Percentiles rank a stretch among this genome's conserved stretches.
Conservation (phyloP, 2,797 vertebrate species). For the Pangasius sanitwongsei region DNA sequence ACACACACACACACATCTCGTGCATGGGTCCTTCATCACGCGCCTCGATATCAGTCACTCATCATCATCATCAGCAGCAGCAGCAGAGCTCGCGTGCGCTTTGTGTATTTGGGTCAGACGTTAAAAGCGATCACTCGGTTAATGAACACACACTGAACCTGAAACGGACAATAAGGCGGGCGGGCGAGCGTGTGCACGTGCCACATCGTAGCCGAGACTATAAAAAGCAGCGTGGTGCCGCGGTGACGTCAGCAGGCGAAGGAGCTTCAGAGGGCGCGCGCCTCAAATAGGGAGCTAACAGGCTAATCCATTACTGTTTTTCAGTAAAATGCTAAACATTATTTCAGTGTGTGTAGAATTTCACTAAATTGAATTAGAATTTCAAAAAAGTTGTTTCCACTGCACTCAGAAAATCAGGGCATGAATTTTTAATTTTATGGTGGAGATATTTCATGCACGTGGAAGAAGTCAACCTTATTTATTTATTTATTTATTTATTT, state of each 20-base stretch:
- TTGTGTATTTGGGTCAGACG: not conserved
- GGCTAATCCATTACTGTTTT: not conserved
- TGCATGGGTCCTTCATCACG: not conserved
- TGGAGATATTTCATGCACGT: not conserved
- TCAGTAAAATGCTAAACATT: not conserved
- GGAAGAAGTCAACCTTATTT: not conserved
- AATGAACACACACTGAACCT: not conserved
- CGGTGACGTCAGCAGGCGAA: not conserved
- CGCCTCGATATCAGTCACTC: not conserved
- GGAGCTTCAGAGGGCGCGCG: not conserved
- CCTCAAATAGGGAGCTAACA: not conserved
- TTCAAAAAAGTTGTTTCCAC: not conserved
- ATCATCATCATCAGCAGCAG: not conserved
- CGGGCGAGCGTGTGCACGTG: too few species aligned
- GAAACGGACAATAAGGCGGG: not conserved
- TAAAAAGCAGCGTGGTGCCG: slow-evolving; percentile 7
- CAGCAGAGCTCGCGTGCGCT: not conserved
- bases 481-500: not conserved
- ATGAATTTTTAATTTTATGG: not conserved
- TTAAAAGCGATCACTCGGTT: not conserved
- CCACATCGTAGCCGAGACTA: not conserved
- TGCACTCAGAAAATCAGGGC: not conserved
- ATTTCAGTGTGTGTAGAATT: not conserved
- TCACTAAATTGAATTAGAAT: not conserved
- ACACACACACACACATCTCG: not conserved